Conservation (phyloP, 2,888 invertebrate genomes). For the Archaeoteleia sp. region DNA sequence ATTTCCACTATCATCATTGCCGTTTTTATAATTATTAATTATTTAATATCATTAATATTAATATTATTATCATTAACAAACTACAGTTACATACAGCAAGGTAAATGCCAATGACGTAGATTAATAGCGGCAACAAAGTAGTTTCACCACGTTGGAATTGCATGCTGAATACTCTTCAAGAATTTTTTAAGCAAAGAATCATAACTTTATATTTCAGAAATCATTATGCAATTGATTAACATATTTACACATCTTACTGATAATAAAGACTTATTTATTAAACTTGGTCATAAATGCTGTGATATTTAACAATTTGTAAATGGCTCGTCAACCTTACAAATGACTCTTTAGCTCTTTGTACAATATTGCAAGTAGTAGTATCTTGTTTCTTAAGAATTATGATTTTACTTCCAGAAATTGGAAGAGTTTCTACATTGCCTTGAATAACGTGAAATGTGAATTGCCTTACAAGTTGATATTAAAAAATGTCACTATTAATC, state of each 20-base stretch:
- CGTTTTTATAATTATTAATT: conserved; percentile 25
- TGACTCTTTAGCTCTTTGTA: too few relatives aligned
- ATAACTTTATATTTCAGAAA: conserved; percentile 9
- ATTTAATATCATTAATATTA: too few relatives aligned
- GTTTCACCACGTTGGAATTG: conserved; percentile 38
- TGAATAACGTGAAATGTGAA: too few relatives aligned
- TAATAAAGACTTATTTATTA: too few relatives aligned
- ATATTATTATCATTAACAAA: conserved; percentile 36
- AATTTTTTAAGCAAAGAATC: neutral
- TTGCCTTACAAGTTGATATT: conserved; percentile 13
- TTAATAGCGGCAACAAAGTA: conserved; percentile 44
- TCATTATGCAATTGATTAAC: neutral
- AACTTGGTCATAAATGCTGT: too few relatives aligned
- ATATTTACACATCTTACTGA: conserved; percentile 9
- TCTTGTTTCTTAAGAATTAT: too few relatives aligned
- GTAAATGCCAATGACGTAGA: conserved; percentile 44
- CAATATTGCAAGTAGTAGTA: too few relatives aligned
- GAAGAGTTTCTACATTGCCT: too few relatives aligned
- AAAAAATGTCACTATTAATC: conserved; percentile 7
- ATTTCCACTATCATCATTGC: conserved; percentile 37
- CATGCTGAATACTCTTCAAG: neutral
- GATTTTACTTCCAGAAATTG: too few relatives aligned
- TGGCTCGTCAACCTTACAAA: too few relatives aligned
- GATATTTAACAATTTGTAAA: too few relatives aligned
- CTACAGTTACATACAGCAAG: conserved; percentile 50